phyloP scores from a whole-genome alignment of 2,797 vertebrate genomes.

The Poeciliopsis paucimaculata region DNA sequence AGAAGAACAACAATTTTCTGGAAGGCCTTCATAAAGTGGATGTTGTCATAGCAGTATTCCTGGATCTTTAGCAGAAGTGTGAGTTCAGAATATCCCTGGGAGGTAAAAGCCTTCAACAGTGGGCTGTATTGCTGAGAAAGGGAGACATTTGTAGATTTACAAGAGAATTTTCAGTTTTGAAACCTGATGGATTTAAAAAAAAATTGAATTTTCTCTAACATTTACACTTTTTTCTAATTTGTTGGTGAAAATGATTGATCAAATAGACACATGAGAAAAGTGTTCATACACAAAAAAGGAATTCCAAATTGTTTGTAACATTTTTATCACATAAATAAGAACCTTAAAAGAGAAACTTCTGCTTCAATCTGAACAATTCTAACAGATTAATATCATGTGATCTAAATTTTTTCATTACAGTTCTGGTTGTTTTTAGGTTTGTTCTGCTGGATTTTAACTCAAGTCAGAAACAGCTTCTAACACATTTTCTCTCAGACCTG shows the following conservation, averaged over 20 bases:
- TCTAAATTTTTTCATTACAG: not conserved
- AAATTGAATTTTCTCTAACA: not conserved
- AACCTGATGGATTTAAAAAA: not conserved
- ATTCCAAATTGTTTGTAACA: not conserved
- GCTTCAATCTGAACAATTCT: not conserved
- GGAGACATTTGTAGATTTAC: conserved; percentile 12
- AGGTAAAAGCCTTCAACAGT: conserved; percentile 92
- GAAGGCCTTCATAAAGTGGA: conserved; percentile 97
- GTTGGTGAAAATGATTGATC: conserved; percentile 9
- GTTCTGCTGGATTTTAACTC: not conserved
- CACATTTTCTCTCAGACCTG: not conserved
- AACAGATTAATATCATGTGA: not conserved
- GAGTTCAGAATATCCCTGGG: conserved; percentile 91
- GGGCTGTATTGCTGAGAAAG: conserved; percentile 91
- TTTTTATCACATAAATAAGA: not conserved
- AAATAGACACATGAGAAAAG: not conserved
- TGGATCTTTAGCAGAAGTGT: conserved; percentile 94
- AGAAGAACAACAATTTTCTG: conserved; percentile 96
- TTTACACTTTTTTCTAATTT: conserved; percentile 13
- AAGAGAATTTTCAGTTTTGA: not conserved
- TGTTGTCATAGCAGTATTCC: conserved; percentile 95
- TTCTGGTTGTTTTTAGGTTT: not conserved
- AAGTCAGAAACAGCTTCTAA: not conserved
- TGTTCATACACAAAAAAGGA: not conserved
- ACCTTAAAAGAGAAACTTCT: not conserved